Base-by-base conservation (phyloP, 2,797 vertebrate genomes). In the Brachyrhaphis roseni region DNA sequence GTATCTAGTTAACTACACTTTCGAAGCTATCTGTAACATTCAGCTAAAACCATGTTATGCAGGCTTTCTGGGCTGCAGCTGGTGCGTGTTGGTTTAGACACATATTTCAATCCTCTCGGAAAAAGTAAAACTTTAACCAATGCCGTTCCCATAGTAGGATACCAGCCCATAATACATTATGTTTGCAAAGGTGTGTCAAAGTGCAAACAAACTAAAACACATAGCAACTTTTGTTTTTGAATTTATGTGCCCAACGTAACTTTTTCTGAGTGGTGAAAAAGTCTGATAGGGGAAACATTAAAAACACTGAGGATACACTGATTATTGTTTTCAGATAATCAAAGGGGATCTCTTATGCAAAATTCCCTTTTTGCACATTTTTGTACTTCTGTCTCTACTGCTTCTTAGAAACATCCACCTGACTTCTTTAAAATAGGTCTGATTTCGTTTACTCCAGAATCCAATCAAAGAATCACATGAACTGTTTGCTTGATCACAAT, bases 161-260 rank as follows among this genome's bases (percentile, higher is more conserved):
- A 15, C 72, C 26, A 77, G 31, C 12, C 5, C 10, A 5, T 72
- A 28, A 71, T 5, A 57, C 18, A 46, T 8, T 18, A 34, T 83
- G 78, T 87, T 88, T 90, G 74, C 45, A 77, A 73, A 80, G 82
- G 81, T 82, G 81, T 80, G 82, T 82, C 76, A n/a, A 8, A 43
- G 66, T 51, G 31, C 47, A 47, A 8, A 72, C 13, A 51, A 49
- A 13, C 8, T 51, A 39, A 51, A 51, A 51, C 10, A 36, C 1
- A 45, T n/a, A 26, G 62, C 62, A 20, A 36, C 62, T 66, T 66
- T 23, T 66, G 62, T 0, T 66, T 66, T 10, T 66, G 2, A 66
- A 10, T 66, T 15, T 34, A 4, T 10, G 0, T 41, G 64, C 23
- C 10, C 18, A 68, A 26, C 23, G 0, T 68, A 39, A 39, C 1